Evolutionary conservation across 2,888 invertebrate species (phyloP).

Genomic region (Zelleria hepariella): DNA sequence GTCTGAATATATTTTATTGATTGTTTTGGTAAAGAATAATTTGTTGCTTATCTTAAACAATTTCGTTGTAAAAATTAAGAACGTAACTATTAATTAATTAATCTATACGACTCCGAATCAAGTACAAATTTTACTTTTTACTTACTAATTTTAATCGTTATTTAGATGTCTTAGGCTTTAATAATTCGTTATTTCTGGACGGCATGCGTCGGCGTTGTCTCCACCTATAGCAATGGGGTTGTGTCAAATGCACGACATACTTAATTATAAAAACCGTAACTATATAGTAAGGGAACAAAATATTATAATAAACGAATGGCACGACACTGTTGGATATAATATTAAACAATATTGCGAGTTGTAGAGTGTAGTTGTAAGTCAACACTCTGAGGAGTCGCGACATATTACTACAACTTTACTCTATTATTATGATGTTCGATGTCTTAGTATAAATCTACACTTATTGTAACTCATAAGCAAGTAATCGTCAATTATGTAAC

Average conservation of each 20-base stretch:
- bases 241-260: constrained; percentile 1
- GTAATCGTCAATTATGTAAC: constrained; percentile 1
- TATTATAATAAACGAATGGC: not conserved
- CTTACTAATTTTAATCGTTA: constrained; percentile 64
- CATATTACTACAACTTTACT: not conserved
- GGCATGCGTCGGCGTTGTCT: not conserved
- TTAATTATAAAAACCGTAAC: not conserved
- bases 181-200: constrained; percentile 4
- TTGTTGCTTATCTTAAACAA: constrained; percentile 35
- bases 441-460: not conserved
- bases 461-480: not conserved
- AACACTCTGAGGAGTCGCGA: not conserved
- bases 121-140: constrained; percentile 58
- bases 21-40: constrained; percentile 50
- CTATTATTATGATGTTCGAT: not conserved
- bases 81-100: not conserved
- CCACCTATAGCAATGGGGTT: not conserved
- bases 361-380: not conserved
- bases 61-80: constrained; percentile 6
- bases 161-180: constrained; percentile 49
- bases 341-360: not conserved
- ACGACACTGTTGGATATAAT: not conserved
- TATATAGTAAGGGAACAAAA: not conserved
- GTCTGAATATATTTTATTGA: constrained; percentile 66
- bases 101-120: constrained; percentile 63